A percentile compares a stretch with the other conserved stretches of the same genome.
Conservation (phyloP, 2,113 vertebrate genomes). For the Hippolais icterina region DNA sequence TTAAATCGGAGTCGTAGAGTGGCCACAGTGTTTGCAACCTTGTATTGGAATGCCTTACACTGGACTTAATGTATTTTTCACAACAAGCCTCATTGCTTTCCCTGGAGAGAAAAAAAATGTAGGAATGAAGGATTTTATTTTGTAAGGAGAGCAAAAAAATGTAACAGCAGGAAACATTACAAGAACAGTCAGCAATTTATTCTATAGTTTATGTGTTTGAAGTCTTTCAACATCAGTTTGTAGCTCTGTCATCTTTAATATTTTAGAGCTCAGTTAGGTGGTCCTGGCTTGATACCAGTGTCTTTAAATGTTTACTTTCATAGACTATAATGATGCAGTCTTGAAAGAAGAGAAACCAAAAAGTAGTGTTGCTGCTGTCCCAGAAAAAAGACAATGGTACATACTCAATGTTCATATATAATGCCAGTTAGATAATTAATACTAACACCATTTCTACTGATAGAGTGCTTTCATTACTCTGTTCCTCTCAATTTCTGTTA, state of each 20-base stretch:
- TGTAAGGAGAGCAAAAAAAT: background rate
- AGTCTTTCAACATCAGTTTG: background rate
- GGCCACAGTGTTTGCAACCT: background rate
- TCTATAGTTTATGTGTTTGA: background rate
- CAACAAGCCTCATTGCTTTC: background rate
- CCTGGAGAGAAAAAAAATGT: background rate
- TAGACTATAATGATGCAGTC: background rate
- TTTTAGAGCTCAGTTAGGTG: background rate
- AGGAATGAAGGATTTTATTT: background rate
- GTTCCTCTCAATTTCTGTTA: background rate
- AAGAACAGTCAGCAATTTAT: background rate
- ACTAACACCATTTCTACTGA: background rate
- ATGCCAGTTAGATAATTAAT: background rate
- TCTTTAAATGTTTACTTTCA: conserved; percentile 7
- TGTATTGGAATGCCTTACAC: background rate
- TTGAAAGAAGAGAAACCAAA: background rate
- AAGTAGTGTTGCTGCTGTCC: background rate
- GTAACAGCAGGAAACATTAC: background rate
- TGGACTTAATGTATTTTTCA: background rate
- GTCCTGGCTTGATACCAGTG: background rate
- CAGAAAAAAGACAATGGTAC: background rate
- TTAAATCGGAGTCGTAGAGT: background rate
- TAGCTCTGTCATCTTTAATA: background rate
- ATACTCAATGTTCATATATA: background rate
- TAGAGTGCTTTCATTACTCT: background rate